A percentile compares a stretch with the other conserved stretches of the same genome.
phyloP scores from a whole-genome alignment of 2,797 vertebrate genomes.

The Platalea minor region DNA sequence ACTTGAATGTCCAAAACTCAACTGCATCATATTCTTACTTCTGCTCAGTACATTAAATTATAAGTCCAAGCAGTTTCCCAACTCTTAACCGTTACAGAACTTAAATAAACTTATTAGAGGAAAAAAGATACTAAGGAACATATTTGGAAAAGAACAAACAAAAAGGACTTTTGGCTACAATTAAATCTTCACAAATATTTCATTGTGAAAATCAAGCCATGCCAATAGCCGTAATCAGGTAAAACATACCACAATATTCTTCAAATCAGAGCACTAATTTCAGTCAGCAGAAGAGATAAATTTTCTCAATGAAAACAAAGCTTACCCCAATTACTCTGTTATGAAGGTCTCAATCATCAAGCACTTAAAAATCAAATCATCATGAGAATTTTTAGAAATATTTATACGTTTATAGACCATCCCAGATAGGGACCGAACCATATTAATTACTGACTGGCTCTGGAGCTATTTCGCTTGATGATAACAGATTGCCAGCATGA shows the following conservation, averaged over 20 bases:
- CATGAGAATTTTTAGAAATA: background rate
- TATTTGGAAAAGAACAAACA: background rate
- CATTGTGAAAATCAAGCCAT: background rate
- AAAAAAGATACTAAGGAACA: background rate
- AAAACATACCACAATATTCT: background rate
- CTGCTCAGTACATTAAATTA: background rate
- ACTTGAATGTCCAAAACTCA: background rate
- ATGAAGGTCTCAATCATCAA: background rate
- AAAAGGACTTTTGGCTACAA: background rate
- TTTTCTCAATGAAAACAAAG: background rate
- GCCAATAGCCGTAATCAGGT: accelerated
- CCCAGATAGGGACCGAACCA: background rate
- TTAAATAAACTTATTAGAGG: background rate
- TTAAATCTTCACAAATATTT: background rate
- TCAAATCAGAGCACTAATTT: background rate
- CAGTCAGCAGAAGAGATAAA: background rate
- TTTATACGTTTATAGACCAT: background rate
- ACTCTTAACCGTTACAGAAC: background rate
- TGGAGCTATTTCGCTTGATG: background rate
- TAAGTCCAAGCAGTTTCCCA: background rate
- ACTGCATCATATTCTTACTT: background rate
- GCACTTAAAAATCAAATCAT: background rate
- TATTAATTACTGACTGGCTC: background rate
- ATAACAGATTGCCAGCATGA: background rate
- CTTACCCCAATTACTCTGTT: background rate